Percentiles rank a stretch among this genome's conserved stretches.
phyloP scores from a whole-genome alignment of 37 sponge, comb jelly and placozoan genomes.

The Corticium candelabrum region DNA sequence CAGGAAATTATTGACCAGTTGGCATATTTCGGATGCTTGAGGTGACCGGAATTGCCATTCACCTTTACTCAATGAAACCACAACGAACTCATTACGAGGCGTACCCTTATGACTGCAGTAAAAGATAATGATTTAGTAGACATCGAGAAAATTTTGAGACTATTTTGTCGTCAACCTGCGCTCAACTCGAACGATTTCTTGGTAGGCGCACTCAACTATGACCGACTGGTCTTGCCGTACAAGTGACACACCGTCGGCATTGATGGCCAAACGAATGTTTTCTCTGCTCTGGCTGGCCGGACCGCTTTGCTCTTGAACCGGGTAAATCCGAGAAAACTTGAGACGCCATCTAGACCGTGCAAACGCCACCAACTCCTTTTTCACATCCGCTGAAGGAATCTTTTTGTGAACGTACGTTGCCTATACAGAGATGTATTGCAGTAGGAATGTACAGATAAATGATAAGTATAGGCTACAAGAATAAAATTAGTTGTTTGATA shows the following conservation, averaged over 20 bases:
- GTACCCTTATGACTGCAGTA: too few relatives aligned
- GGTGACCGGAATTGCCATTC: not conserved
- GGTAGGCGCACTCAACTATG: not conserved
- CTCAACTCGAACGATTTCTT: not conserved
- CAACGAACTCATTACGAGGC: not conserved
- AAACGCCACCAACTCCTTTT: not conserved
- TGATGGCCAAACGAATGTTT: not conserved
- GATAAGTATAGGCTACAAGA: too few relatives aligned
- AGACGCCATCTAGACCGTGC: not conserved
- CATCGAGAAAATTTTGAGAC: too few relatives aligned
- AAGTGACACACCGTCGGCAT: not conserved
- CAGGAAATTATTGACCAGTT: not conserved
- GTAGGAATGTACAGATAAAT: too few relatives aligned
- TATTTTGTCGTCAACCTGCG: not conserved
- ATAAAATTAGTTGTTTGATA: not conserved
- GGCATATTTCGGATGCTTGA: not conserved
- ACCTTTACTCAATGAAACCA: not conserved
- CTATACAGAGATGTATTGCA: too few relatives aligned
- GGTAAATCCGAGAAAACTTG: not conserved
- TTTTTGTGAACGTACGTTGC: not conserved
- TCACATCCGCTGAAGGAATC: not conserved
- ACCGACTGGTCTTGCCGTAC: not conserved
- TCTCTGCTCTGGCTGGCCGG: not conserved
- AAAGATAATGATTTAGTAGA: too few relatives aligned
- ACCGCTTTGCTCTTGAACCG: not conserved